Evolutionary conservation across 2,113 vertebrate genomes (phyloP).

Genomic region (Tragelaphus strepsiceros): DNA sequence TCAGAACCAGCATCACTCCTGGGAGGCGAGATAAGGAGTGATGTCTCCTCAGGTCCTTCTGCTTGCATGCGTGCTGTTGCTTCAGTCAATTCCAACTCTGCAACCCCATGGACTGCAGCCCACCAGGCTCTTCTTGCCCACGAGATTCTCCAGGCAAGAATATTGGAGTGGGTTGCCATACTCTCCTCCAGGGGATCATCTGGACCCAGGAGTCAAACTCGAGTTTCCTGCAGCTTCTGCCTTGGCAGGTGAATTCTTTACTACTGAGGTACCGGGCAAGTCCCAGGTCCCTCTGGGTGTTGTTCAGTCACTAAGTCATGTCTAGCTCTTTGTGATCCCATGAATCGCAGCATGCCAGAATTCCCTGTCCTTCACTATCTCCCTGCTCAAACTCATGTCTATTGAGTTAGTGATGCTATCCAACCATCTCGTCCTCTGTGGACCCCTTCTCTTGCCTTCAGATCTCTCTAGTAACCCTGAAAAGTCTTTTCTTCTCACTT

Average conservation of each 20-base stretch:
- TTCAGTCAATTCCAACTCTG: background rate
- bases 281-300: background rate
- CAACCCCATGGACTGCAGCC: background rate
- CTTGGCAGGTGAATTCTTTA: background rate
- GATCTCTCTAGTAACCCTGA: background rate
- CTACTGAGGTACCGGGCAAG: background rate
- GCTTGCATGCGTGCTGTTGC: rapidly evolving
- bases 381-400: background rate
- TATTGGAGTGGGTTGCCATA: background rate
- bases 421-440: background rate
- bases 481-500: background rate
- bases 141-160: background rate
- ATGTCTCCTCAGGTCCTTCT: background rate
- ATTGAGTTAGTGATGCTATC: background rate
- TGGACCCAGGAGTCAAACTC: background rate
- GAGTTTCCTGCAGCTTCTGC: background rate
- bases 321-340: background rate
- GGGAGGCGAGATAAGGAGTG: background rate
- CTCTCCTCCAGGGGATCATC: background rate
- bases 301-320: background rate
- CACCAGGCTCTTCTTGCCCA: background rate
- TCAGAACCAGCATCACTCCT: background rate
- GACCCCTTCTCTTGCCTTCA: background rate
- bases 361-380: background rate
- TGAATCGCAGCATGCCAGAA: background rate